A percentile compares a stretch with the other conserved stretches of the same genome.
These are phyloP conservation scores for Galemys pyrenaicus DNA, from an alignment of 2,113 vertebrate genomes.

Conservation along the genomic window DNA sequence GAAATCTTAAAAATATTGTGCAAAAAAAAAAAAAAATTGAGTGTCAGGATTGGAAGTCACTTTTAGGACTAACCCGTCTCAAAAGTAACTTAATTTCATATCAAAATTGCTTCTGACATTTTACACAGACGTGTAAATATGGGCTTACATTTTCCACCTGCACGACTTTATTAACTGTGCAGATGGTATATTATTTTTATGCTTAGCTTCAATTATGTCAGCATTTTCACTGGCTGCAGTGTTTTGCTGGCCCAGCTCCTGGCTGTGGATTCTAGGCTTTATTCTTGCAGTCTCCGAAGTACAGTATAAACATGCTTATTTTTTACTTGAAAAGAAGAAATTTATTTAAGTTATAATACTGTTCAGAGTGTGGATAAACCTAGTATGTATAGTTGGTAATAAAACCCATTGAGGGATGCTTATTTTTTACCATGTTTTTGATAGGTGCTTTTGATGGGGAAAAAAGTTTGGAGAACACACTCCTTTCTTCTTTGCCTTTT, in stretches of 20 bases:
- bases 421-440: background rate
- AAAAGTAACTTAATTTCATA: conserved; percentile 47
- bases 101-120: background rate
- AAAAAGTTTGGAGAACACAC: background rate
- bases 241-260: background rate
- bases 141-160: background rate
- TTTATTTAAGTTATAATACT: background rate
- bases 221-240: background rate
- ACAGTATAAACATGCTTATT: background rate
- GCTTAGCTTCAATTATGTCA: background rate
- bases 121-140: conserved; percentile 18
- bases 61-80: conserved; percentile 28
- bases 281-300: background rate
- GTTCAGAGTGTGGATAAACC: background rate
- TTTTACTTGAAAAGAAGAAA: background rate
- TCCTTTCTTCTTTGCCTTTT: background rate
- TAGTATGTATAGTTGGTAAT: background rate
- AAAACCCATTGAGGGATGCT: background rate
- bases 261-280: background rate
- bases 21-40: background rate
- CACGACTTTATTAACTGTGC: background rate
- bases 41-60: background rate
- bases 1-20: background rate
- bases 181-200: background rate
- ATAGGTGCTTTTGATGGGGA: background rate